Conservation (phyloP, 2,888 invertebrate species). For the Gasteruption jaculator region DNA sequence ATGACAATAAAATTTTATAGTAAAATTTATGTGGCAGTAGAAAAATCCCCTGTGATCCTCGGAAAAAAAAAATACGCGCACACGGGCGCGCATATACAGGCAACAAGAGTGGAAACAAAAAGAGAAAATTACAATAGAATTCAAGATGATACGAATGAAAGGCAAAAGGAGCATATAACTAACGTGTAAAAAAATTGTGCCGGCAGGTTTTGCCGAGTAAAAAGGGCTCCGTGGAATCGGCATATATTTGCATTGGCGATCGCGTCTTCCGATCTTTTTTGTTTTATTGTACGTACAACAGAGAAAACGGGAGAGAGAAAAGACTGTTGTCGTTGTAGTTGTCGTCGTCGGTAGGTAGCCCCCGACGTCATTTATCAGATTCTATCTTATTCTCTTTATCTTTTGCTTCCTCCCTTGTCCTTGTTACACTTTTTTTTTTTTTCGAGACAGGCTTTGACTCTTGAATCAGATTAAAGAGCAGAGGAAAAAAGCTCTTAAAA, state of each 20-base stretch:
- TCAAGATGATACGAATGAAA: not conserved
- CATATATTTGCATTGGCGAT: constrained; percentile 26
- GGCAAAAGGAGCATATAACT: not conserved
- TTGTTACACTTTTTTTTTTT: constrained; percentile 13
- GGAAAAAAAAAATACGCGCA: too few relatives aligned
- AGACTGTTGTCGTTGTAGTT: constrained; percentile 9
- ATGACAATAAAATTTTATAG: too few relatives aligned
- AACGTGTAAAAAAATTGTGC: constrained; percentile 8
- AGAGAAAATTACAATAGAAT: not conserved
- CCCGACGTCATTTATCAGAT: constrained; percentile 27
- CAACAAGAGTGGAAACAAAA: not conserved
- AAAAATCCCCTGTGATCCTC: too few relatives aligned
- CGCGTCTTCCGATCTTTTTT: too few relatives aligned
- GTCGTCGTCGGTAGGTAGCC: constrained; percentile 14
- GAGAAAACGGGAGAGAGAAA: not conserved
- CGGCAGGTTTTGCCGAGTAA: constrained; percentile 10
- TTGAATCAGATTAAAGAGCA: too few relatives aligned
- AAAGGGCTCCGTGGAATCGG: constrained; percentile 9
- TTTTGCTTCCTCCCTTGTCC: constrained; percentile 12
- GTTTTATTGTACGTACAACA: too few relatives aligned
- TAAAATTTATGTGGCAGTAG: too few relatives aligned
- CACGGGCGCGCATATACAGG: too few relatives aligned
- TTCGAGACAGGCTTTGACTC: constrained; percentile 4
- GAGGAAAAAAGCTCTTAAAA: too few relatives aligned
- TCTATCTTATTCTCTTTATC: constrained; percentile 25